Percentiles rank a stretch among this genome's conserved stretches.
Evolutionary conservation across 2,797 vertebrate species (phyloP).

Genomic region (Takifugu ocellatus): DNA sequence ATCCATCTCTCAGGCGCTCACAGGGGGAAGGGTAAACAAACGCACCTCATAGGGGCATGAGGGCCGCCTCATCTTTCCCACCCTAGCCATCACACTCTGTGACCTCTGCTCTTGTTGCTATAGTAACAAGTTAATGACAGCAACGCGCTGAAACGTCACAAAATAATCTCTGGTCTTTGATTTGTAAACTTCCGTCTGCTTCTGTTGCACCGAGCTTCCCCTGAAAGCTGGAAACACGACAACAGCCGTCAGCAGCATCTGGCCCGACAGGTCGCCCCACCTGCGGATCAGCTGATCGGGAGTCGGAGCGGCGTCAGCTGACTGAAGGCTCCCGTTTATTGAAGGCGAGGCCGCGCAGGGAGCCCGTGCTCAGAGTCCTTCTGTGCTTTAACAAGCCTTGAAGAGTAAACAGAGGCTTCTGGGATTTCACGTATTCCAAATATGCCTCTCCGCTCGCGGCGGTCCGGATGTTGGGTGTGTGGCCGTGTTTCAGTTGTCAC

Average conservation of each 20-base stretch:
- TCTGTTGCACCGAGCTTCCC: background rate
- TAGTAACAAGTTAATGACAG: slow-evolving; percentile 60
- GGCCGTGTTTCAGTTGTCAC: too few relatives aligned
- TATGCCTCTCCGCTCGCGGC: too few relatives aligned
- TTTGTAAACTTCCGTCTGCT: too few relatives aligned
- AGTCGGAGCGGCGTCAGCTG: slow-evolving; percentile 28
- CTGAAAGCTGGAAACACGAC: background rate
- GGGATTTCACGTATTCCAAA: too few relatives aligned
- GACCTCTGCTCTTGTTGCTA: slow-evolving; percentile 59
- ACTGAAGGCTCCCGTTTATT: slow-evolving; percentile 34
- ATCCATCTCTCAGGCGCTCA: background rate
- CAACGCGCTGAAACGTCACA: slow-evolving; percentile 22
- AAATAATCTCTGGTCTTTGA: too few relatives aligned
- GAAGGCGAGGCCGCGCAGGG: slow-evolving; percentile 32
- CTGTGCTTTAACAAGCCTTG: too few relatives aligned
- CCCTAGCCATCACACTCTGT: slow-evolving; percentile 8
- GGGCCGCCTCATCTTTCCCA: slow-evolving; percentile 23
- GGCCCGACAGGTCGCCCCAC: slow-evolving; percentile 11
- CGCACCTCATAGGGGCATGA: slow-evolving; percentile 16
- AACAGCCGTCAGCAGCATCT: background rate
- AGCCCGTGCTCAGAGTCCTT: slow-evolving; percentile 1
- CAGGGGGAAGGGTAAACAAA: background rate
- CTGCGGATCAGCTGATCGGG: slow-evolving; percentile 50
- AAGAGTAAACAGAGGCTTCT: too few relatives aligned
- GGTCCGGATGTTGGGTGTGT: too few relatives aligned